Evolutionary conservation across 2,797 vertebrate genomes (phyloP).

Genomic region (Myioborus melanocephalus): DNA sequence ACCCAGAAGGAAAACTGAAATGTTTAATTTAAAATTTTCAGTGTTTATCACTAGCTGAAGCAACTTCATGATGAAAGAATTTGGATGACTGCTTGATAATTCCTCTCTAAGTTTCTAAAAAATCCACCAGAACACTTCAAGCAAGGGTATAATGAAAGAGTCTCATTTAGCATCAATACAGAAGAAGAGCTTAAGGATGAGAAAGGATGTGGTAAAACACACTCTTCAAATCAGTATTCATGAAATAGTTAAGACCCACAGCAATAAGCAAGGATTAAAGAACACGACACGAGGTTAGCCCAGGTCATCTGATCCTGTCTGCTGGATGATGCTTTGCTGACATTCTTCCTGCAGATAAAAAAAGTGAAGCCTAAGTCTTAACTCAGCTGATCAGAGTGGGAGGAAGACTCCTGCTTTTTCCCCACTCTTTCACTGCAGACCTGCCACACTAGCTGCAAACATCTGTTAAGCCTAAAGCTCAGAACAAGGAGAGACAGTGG

Average conservation of each 20-base stretch:
- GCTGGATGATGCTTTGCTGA: conserved; percentile 28
- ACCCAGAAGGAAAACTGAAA: conserved; percentile 22
- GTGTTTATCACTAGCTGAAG: background rate
- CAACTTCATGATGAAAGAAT: background rate
- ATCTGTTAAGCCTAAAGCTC: background rate
- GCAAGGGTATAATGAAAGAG: background rate
- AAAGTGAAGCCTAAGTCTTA: background rate
- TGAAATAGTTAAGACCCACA: conserved; percentile 31
- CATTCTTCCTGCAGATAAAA: conserved; percentile 16
- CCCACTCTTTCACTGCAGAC: background rate
- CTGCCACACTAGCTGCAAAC: background rate
- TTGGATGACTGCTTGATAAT: background rate
- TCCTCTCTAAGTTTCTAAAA: conserved; percentile 10
- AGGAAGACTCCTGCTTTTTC: background rate
- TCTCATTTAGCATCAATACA: background rate
- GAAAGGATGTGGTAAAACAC: conserved; percentile 16
- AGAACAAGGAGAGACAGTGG: background rate
- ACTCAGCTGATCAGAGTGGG: background rate
- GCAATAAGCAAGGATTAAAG: conserved; percentile 52
- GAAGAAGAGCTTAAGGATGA: conserved; percentile 35
- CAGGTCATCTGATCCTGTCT: conserved; percentile 39
- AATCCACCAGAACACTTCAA: background rate
- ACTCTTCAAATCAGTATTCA: conserved; percentile 26
- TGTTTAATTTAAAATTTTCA: background rate
- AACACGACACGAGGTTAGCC: background rate